phyloP scores from a whole-genome alignment of 2,888 invertebrate genomes.

The Eristalinus sepulchralis region DNA sequence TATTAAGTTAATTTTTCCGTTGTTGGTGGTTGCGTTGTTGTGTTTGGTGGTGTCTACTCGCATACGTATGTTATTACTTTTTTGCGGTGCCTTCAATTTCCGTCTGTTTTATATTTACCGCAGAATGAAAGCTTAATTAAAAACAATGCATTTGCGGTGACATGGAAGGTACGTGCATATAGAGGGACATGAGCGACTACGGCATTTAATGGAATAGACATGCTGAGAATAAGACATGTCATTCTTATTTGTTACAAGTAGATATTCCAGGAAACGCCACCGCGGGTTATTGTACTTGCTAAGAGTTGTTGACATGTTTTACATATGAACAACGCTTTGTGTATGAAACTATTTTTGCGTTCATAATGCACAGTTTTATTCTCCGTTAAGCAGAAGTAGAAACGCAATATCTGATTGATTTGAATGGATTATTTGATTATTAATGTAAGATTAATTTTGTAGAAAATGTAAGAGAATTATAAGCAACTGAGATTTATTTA shows the following conservation, averaged over 20 bases:
- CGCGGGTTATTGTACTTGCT: background rate
- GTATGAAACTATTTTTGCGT: background rate
- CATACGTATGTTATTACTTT: constrained; percentile 61
- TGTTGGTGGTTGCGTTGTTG: constrained; percentile 46
- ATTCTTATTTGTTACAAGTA: background rate
- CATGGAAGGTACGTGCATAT: constrained; percentile 16
- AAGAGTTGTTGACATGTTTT: background rate
- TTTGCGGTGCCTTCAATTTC: constrained; percentile 69
- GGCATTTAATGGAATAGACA: background rate
- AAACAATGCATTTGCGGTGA: constrained; percentile 71
- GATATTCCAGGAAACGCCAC: background rate
- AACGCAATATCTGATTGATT: no score
- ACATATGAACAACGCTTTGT: background rate
- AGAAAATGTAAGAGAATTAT: no score
- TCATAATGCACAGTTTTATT: background rate
- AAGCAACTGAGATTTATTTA: no score
- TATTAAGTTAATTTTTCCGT: constrained; percentile 67
- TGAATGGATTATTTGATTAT: no score
- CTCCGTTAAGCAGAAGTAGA: no score
- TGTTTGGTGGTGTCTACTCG: background rate
- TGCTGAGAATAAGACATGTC: background rate
- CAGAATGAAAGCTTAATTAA: constrained; percentile 71
- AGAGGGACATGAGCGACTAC: background rate
- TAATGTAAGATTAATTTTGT: no score
- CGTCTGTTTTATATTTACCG: constrained; percentile 70